phyloP scores from a whole-genome alignment of 2,888 invertebrate genomes.

The Chymomyza amoena region DNA sequence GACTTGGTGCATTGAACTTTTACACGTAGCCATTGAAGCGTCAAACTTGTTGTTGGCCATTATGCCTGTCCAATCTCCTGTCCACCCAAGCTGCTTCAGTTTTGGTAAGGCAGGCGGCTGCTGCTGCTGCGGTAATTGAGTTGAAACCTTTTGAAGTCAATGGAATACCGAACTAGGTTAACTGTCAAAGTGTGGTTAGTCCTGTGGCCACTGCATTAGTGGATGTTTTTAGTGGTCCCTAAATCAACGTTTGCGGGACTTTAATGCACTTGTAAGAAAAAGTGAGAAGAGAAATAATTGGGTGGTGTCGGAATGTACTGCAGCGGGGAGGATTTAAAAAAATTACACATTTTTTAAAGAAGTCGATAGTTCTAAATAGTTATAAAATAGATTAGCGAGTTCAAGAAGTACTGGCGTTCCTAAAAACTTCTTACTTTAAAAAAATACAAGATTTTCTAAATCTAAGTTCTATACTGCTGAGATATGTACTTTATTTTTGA shows the following conservation, averaged over 20 bases:
- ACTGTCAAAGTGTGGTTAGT: neutral
- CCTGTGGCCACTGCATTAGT: neutral
- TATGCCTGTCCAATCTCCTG: neutral
- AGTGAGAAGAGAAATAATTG: neutral
- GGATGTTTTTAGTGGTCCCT: neutral
- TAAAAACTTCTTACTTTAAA: too few species aligned
- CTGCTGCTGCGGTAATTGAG: neutral
- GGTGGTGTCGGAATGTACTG: neutral
- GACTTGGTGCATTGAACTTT: conserved; percentile 63
- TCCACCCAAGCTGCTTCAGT: neutral
- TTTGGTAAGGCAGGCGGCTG: neutral
- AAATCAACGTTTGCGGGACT: neutral
- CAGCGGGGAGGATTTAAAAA: too few species aligned
- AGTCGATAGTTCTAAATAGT: too few species aligned
- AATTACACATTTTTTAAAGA: too few species aligned
- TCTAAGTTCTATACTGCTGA: too few species aligned
- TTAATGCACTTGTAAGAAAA: neutral
- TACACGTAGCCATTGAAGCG: conserved; percentile 60
- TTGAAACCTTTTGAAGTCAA: conserved; percentile 20
- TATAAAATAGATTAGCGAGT: too few species aligned
- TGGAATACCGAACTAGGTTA: conserved; percentile 12
- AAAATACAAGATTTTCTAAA: too few species aligned
- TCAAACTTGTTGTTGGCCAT: conserved; percentile 56
- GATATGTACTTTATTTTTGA: too few species aligned
- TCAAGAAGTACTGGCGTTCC: too few species aligned